phyloP scores from a whole-genome alignment of 2,888 invertebrate species.

The Bellardia bayeri region DNA sequence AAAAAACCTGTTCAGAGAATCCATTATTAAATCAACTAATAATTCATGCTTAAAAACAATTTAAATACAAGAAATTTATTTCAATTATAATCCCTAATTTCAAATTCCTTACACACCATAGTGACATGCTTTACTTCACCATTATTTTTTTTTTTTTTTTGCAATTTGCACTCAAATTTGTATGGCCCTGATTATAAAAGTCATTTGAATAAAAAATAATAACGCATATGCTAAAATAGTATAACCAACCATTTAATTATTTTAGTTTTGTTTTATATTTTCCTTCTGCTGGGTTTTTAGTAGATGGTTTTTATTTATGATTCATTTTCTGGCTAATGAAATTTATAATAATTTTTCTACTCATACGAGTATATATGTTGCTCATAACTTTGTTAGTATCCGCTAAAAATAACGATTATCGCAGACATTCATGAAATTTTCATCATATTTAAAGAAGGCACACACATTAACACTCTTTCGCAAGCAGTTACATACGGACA shows the following conservation, averaged over 20 bases:
- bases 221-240: not conserved
- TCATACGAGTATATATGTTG: slow-evolving; percentile 39
- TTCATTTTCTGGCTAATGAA: slow-evolving; percentile 43
- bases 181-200: slow-evolving; percentile 31
- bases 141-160: slow-evolving; percentile 5
- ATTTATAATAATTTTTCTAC: slow-evolving; percentile 60
- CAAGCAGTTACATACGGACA: no score
- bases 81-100: slow-evolving; percentile 21
- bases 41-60: slow-evolving; percentile 41
- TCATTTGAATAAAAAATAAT: slow-evolving; percentile 16
- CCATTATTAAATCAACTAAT: not conserved
- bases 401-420: slow-evolving; percentile 56
- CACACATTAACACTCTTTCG: not conserved
- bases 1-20: not conserved
- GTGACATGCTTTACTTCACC: not conserved
- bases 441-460: slow-evolving; percentile 26
- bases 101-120: not conserved
- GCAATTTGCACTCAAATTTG: not conserved
- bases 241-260: slow-evolving; percentile 13
- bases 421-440: slow-evolving; percentile 62
- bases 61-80: slow-evolving; percentile 40
- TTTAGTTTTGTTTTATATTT: not conserved
- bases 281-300: not conserved
- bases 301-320: not conserved
- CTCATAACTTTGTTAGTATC: slow-evolving; percentile 52